Evolutionary conservation across 2,888 invertebrate species (phyloP), one percentile per base, ranked within the genome.

Genomic region (Allophyes oxyacanthae): DNA sequence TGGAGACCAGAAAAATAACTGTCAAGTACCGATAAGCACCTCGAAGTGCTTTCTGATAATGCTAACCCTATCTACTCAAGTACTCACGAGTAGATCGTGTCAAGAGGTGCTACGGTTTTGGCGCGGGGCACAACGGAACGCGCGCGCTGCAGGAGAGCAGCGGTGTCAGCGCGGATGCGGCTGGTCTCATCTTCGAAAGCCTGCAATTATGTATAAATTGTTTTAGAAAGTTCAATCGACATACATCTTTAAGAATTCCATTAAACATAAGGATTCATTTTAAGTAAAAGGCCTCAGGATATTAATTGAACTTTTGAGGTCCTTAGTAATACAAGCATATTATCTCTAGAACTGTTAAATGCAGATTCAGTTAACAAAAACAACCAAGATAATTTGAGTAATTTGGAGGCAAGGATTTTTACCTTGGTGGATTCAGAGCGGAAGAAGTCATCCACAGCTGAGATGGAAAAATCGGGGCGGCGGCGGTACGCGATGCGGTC

Each of bases 131-230:
- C 96, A 63, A 96, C 96, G 38, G 96, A 95, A 83, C 97, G 97
- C 72, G 97, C 95, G 75, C 96, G 95, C 77, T 95, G 95, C 74
- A 98, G 94, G 51, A 98, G 94, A 53, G 96, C 95, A 76, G 96
- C 96, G 43, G 97, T 96, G 81, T 96, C 96, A 48, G 97, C 96
- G 75, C 97, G 96, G 85, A 98, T 98, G 78, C 96, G 95, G 83
- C 96, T 96, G 70, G 96, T 96, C 90, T 98, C 97, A 87, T 97
- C 97, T 87, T 97, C 96, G 91, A 98, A 98, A 76, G 95, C 95
- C 98, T 98, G 95, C 9, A 89, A 88, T 45, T 13, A 51, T 53
- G 13, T 33, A 15, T 2, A 13, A 40, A 10, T 4, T 11, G 38
- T 42, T 54, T 34, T 43, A n/a, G 11, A 10, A 38, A 15, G 10